Percentiles rank a stretch among this genome's conserved stretches.
Conservation (phyloP, 2,888 invertebrate genomes). For the Pristionchus arcanus region DNA sequence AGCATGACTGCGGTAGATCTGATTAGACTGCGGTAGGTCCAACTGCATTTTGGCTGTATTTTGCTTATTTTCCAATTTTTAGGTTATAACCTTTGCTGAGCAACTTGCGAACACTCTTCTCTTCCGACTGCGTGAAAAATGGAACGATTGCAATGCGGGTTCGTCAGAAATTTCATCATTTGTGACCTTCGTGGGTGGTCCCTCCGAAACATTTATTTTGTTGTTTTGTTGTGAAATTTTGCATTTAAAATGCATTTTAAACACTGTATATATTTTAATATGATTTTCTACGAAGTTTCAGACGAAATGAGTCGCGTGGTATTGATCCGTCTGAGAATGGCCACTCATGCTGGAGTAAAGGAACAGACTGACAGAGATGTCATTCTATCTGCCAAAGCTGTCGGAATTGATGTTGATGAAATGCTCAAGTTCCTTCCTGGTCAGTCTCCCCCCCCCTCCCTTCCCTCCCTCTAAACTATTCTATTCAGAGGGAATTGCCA, state of each 20-base stretch:
- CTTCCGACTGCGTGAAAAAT: constrained; percentile 57
- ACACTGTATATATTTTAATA: not conserved
- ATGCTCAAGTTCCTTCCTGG: constrained; percentile 57
- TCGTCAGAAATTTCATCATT: not conserved
- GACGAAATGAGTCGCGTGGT: constrained; percentile 59
- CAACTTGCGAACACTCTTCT: constrained; percentile 64
- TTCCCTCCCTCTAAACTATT: not conserved
- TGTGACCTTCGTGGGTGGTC: constrained; percentile 23
- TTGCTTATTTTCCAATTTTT: constrained; percentile 39
- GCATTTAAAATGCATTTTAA: not conserved
- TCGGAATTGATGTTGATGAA: constrained; percentile 60
- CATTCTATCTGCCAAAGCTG: constrained; percentile 56
- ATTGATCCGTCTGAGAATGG: constrained; percentile 55
- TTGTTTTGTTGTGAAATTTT: not conserved
- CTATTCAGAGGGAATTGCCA: constrained; percentile 39
- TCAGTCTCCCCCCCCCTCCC: not conserved
- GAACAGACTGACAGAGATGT: constrained; percentile 57
- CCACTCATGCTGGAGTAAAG: constrained; percentile 2
- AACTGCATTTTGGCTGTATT: not conserved
- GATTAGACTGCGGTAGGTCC: not conserved
- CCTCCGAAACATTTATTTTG: not conserved
- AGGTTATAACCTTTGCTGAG: constrained; percentile 62
- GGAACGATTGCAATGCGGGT: constrained; percentile 62
- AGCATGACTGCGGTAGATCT: not conserved
- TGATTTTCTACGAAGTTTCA: constrained; percentile 40